Percentiles rank a stretch among this genome's conserved stretches.
Conservation (phyloP, 2,113 vertebrate species). For the Sylvietta virens region DNA sequence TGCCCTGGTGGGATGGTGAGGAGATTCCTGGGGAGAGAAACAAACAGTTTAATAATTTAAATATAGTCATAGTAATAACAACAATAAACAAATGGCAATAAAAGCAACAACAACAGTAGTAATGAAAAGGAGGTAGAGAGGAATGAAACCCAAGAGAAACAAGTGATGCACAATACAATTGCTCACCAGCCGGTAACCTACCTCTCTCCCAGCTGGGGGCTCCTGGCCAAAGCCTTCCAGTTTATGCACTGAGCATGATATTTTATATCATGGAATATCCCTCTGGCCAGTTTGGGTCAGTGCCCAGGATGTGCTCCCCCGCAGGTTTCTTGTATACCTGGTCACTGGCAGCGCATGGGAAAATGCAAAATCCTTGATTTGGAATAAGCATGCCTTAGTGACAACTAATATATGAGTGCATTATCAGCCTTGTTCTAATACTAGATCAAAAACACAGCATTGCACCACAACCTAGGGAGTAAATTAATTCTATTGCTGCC, state of each 20-base stretch:
- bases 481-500: not conserved
- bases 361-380: not conserved
- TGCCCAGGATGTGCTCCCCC: not conserved
- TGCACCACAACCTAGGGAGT: no score
- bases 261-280: not conserved
- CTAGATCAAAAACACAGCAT: not conserved
- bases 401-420: not conserved
- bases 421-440: not conserved
- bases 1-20: not conserved
- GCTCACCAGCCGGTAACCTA: not conserved
- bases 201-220: not conserved
- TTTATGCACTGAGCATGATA: not conserved
- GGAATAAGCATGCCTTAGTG: not conserved
- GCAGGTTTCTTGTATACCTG: not conserved
- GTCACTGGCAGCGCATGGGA: not conserved
- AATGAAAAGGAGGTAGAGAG: not conserved
- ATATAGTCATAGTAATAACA: not conserved
- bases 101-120: not conserved
- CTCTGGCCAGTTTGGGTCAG: not conserved
- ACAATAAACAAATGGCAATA: not conserved
- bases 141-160: not conserved
- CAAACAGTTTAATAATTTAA: not conserved
- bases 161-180: not conserved
- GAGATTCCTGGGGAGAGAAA: not conserved
- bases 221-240: not conserved